Evolutionary conservation across 2,888 invertebrate species (phyloP).

Genomic region (Amiota mariae): DNA sequence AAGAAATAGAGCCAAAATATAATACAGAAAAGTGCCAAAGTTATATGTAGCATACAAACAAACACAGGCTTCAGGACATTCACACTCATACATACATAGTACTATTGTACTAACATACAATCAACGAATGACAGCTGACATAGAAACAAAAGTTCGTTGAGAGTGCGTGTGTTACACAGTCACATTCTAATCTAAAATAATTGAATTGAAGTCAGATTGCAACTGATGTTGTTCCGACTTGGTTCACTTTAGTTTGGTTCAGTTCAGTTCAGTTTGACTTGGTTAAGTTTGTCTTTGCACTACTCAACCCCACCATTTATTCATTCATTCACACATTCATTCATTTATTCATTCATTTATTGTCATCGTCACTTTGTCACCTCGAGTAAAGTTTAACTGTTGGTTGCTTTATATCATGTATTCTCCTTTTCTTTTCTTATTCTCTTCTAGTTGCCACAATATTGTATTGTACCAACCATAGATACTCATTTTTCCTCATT

Average conservation of each 20-base stretch:
- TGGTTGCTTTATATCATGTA: conserved; percentile 36
- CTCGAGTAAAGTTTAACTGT: conserved; percentile 48
- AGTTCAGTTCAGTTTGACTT: background rate
- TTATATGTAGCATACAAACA: conserved; percentile 27
- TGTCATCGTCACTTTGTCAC: conserved; percentile 33
- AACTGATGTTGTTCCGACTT: conserved; percentile 54
- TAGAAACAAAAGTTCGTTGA: conserved; percentile 56
- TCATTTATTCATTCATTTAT: background rate
- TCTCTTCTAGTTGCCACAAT: background rate
- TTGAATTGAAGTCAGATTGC: conserved; percentile 68
- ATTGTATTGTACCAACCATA: background rate
- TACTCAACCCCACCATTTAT: no score
- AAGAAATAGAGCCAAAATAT: no score
- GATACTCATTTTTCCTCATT: background rate
- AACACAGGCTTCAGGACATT: conserved; percentile 36
- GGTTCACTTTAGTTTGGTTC: conserved; percentile 6
- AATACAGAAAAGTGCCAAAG: conserved; percentile 20
- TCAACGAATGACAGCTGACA: conserved; percentile 66
- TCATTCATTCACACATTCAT: background rate
- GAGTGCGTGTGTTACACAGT: conserved; percentile 52
- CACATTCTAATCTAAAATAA: conserved; percentile 68
- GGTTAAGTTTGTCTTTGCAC: background rate
- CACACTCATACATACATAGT: conserved; percentile 48
- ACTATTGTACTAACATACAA: conserved; percentile 45
- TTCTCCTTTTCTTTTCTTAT: background rate